Percentiles rank a stretch among this genome's conserved stretches.
Evolutionary conservation across 2,113 vertebrate species (phyloP).

Genomic region (Seriola rivoliana): DNA sequence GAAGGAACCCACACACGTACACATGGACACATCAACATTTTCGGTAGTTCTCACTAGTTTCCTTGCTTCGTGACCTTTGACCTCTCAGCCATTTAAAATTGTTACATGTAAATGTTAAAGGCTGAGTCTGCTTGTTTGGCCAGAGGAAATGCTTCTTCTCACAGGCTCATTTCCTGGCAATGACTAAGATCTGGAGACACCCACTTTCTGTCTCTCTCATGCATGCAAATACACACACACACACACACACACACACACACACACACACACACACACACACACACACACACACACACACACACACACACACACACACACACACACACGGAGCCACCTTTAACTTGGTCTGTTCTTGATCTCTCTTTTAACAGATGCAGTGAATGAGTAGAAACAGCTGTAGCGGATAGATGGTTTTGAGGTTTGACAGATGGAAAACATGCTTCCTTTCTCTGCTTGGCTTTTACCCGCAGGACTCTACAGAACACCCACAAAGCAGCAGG

Average conservation of each 20-base stretch:
- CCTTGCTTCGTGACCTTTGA: slow-evolving; percentile 15
- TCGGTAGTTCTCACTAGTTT: neutral
- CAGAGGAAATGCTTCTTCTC: slow-evolving; percentile 20
- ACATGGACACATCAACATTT: neutral
- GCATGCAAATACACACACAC: neutral
- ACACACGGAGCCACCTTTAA: slow-evolving; percentile 1
- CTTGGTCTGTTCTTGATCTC: neutral
- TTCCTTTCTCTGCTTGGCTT: slow-evolving; percentile 47
- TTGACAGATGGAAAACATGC: slow-evolving; percentile 57
- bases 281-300: neutral
- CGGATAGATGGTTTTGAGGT: slow-evolving; percentile 43
- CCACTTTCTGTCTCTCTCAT: neutral
- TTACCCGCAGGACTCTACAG: slow-evolving; percentile 43
- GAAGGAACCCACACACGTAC: neutral
- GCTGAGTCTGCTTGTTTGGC: slow-evolving; percentile 30
- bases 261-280: neutral
- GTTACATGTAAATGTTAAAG: slow-evolving; percentile 34
- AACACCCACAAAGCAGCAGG: slow-evolving; percentile 65
- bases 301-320: neutral
- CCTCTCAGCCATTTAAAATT: neutral
- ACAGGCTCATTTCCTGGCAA: slow-evolving; percentile 24
- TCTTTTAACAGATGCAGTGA: slow-evolving; percentile 34
- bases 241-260: neutral
- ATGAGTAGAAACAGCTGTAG: slow-evolving; percentile 59
- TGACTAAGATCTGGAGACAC: slow-evolving; percentile 14